Evolutionary conservation across 2,113 vertebrate species (phyloP).

Genomic region (Psophia crepitans): DNA sequence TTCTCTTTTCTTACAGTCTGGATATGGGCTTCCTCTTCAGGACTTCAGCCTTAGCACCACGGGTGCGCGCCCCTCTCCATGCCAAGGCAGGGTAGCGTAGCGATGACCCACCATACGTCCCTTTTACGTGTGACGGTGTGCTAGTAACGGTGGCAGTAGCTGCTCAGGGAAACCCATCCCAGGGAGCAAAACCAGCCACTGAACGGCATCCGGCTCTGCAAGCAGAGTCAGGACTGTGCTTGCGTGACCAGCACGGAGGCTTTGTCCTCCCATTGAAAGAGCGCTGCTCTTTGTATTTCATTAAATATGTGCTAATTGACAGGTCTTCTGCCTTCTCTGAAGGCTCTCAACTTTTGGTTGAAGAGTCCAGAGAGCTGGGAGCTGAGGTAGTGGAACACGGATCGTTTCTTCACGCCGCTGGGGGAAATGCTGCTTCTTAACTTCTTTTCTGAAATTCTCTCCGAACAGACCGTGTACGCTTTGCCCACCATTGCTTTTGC

Average conservation of each 20-base stretch:
- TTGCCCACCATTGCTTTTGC: slow-evolving; percentile 82
- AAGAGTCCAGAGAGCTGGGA: not conserved
- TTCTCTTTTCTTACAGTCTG: slow-evolving; percentile 66
- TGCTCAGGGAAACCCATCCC: slow-evolving; percentile 6
- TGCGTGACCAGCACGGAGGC: accelerated
- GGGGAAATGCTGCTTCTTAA: not conserved
- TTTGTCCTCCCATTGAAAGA: not conserved
- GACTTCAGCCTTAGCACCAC: slow-evolving; percentile 45
- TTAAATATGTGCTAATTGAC: not conserved
- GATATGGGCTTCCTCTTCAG: slow-evolving; percentile 54
- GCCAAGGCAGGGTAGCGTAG: slow-evolving; percentile 51
- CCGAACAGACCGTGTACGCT: slow-evolving; percentile 77
- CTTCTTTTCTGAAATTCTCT: slow-evolving; percentile 48
- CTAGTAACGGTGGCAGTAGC: not conserved
- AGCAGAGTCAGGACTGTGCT: not conserved
- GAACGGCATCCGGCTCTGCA: not conserved
- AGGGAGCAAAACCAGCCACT: not conserved
- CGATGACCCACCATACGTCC: not conserved
- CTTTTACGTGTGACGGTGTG: not conserved
- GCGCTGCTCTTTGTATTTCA: not conserved
- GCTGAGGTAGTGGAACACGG: slow-evolving; percentile 9
- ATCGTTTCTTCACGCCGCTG: not conserved
- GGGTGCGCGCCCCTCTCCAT: slow-evolving; percentile 12
- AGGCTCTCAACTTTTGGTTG: not conserved
- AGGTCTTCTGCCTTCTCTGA: slow-evolving; percentile 12